Evolutionary conservation across 2,888 invertebrate genomes (phyloP), one percentile per base, ranked within the genome.

Genomic region (Xylocampa areola): DNA sequence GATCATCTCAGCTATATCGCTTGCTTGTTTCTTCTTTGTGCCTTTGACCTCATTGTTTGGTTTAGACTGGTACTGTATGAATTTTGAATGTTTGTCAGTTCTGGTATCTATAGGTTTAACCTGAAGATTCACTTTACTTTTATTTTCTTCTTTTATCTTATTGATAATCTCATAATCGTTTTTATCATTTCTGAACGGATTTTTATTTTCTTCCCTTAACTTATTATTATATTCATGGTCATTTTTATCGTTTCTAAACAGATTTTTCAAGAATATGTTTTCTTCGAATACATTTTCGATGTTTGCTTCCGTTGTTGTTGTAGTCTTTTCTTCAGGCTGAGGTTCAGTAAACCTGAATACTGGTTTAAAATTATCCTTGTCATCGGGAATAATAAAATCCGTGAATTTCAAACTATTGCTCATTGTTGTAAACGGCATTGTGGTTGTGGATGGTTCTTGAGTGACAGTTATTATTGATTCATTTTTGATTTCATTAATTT

Each of bases 261-360:
- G 50, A 63, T 87, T 88, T 77, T 86, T 90, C 13, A 94, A 71
- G 67, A 93, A 94, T 44, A 92, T 84, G 50, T 94, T 94, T 1
- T 86, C 83, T 63, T 81, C 77, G 21, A 94, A 72, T 13, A 85
- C 77, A 16, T 87, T 80, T 71, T 85, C 79, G 13, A 84, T 68
- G 17, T 48, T 79, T 13, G 54, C 53, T 65, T 83, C 82, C 10
- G 82, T 80, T n/a, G 82, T 80, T 6, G 75, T 73, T 3, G 55
- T 65, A 3, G 64, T 70, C 27, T 63, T 66, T 51, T 66, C 52
- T 52, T 65, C 55, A 19, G 47, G 52, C 7, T 67, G 54, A 25
- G 68, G 59, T 69, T 76, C 69, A 51, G 65, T 69, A 35, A 60
- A 67, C 44, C 52, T 62, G 36, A 71, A 58, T 33, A 82, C 62